Conservation (phyloP, 2,888 invertebrate genomes). For the Agrotis puta region DNA sequence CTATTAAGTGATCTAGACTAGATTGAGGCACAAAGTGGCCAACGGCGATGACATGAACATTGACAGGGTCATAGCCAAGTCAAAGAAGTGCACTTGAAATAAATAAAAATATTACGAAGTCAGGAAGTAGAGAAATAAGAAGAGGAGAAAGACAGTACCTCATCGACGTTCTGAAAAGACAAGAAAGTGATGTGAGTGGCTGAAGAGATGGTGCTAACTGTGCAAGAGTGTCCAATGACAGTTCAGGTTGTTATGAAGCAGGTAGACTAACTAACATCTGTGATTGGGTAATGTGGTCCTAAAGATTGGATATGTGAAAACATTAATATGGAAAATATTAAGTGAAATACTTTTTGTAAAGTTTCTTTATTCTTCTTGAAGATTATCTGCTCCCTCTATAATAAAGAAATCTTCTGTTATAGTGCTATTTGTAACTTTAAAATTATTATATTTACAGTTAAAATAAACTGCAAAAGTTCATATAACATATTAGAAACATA, state of each 20-base stretch:
- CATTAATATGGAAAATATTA: constrained; percentile 58
- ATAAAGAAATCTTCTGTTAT: constrained; percentile 63
- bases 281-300: constrained; percentile 63
- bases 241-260: constrained; percentile 64
- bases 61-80: constrained; percentile 67
- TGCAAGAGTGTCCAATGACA: constrained; percentile 73
- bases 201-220: constrained; percentile 79
- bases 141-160: constrained; percentile 90
- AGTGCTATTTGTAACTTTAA: constrained; percentile 47
- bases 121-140: constrained; percentile 80
- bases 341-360: constrained; percentile 66
- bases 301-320: constrained; percentile 59
- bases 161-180: constrained; percentile 92
- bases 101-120: constrained; percentile 78
- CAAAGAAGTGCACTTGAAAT: constrained; percentile 79
- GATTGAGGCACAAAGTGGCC: constrained; percentile 66
- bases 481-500: constrained; percentile 22
- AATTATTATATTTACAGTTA: constrained; percentile 38
- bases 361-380: constrained; percentile 68
- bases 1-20: constrained; percentile 72
- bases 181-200: constrained; percentile 89
- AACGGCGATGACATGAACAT: constrained; percentile 69
- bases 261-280: constrained; percentile 57
- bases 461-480: constrained; percentile 31
- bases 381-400: constrained; percentile 68